Evolutionary conservation across 2,797 vertebrate species (phyloP), one percentile per base, ranked within the genome.

Genomic region (Enteromius trimaculatus): DNA sequence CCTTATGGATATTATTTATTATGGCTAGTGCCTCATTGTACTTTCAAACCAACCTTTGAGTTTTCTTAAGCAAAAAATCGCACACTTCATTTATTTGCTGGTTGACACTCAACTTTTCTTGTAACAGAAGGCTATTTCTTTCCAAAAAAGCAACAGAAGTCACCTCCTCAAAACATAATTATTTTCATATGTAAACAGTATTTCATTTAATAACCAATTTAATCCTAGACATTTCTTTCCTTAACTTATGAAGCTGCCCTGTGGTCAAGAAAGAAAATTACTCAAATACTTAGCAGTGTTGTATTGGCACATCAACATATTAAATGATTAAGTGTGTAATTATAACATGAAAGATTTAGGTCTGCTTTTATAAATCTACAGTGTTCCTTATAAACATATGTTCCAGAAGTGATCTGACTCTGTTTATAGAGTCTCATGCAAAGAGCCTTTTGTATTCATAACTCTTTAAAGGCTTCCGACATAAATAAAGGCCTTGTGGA

Each of bases 401-500:
- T 72, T 80, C 47, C 14, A n/a, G 42, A 34, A 21, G 23, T 72
- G 64, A 58, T 78, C 76, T 47, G 44, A 64, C 65, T 77, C 44
- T 65, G 53, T 66, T 82, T 71, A 81, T 62, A 64, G 47, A 66
- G 79, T 23, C 39, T 23, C 21, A 51, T 39, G 26, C 65, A 71
- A 37, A 81, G 60, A 74, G 19, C 29, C 44, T 65, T 87, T 29
- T 72, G 55, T 42, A 44, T 31, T 65, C 66, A 71, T 75, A 55
- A 53, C 42, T 68, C 26, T 37, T 66, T 74, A 23, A 72, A 51
- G 55, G 82, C 66, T 60, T 77, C 51, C 62, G 37, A 75, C 79
- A 62, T 81, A 75, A 79, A 79, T 79, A 26, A 81, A 49, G 37
- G 69, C 64, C 21, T 69, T 85, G 80, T 82, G 47, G 39, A 26